These are phyloP conservation scores for Netelia melanura DNA, from an alignment of 2,888 invertebrate genomes.

Conservation along the genomic window DNA sequence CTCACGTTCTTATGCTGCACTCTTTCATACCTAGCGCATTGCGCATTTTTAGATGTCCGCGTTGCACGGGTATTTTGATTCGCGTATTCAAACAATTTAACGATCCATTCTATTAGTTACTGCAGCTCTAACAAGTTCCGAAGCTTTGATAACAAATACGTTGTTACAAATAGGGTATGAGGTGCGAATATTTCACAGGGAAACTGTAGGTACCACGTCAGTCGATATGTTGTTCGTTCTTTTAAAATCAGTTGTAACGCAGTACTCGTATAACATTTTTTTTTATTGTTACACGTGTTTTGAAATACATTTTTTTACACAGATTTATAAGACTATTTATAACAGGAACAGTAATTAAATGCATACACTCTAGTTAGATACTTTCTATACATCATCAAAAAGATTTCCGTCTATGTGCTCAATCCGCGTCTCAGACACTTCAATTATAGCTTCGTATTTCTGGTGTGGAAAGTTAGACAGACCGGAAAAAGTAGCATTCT, in stretches of 20 bases:
- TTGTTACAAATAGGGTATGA: conserved; percentile 46
- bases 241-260: no score
- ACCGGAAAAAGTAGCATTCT: conserved; percentile 78
- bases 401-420: conserved; percentile 63
- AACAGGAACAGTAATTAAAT: no score
- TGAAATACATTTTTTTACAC: no score
- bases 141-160: conserved; percentile 58
- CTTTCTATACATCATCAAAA: conserved; percentile 53
- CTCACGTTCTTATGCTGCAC: conserved; percentile 35
- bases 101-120: conserved; percentile 75
- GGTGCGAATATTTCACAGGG: neutral
- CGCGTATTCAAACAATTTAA: conserved; percentile 74
- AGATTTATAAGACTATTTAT: conserved; percentile 23
- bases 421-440: conserved; percentile 42
- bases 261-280: no score
- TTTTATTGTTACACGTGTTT: no score
- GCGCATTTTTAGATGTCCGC: conserved; percentile 30
- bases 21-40: conserved; percentile 3
- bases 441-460: conserved; percentile 24
- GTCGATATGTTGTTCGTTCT: neutral
- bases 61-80: conserved; percentile 73
- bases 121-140: conserved; percentile 66
- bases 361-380: no score
- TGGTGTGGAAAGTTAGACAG: conserved; percentile 48
- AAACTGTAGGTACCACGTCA: neutral